These are phyloP conservation scores for Drosophila nigrodunni DNA, from an alignment of 1,140 invertebrate genomes.

Conservation along the genomic window DNA sequence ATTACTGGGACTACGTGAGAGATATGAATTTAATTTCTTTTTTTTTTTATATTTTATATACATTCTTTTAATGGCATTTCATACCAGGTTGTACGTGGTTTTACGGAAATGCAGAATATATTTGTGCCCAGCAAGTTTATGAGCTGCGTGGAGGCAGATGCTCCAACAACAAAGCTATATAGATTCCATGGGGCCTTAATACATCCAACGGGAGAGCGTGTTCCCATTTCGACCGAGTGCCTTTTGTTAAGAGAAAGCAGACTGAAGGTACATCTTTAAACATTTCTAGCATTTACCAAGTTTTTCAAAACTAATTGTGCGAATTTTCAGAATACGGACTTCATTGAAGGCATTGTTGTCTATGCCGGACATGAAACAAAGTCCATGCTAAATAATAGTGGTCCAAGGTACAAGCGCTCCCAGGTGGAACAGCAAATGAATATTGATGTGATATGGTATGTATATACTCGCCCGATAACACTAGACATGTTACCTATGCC, in stretches of 20 bases:
- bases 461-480: neutral
- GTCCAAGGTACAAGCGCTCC: constrained; percentile 97
- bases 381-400: constrained; percentile 98
- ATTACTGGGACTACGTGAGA: constrained; percentile 36
- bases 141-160: constrained; percentile 94
- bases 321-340: constrained; percentile 86
- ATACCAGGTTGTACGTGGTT: constrained; percentile 83
- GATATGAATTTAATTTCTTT: constrained; percentile 4
- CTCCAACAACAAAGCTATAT: constrained; percentile 98
- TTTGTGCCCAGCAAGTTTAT: constrained; percentile 93
- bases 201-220: constrained; percentile 91
- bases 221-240: constrained; percentile 96
- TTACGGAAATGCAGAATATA: constrained; percentile 87
- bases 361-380: constrained; percentile 99
- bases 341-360: constrained; percentile 97
- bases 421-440: constrained; percentile 97
- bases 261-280: constrained; percentile 90
- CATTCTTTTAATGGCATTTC: constrained; percentile 14
- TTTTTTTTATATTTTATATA: too few species aligned
- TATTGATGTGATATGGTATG: constrained; percentile 94
- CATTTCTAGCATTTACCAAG: neutral
- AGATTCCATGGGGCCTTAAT: constrained; percentile 96
- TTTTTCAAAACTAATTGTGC: constrained; percentile 2
- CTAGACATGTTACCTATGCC: neutral
- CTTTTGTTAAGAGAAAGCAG: constrained; percentile 96